phyloP scores from a whole-genome alignment of 2,113 vertebrate species.

The Ranitomeya imitator region DNA sequence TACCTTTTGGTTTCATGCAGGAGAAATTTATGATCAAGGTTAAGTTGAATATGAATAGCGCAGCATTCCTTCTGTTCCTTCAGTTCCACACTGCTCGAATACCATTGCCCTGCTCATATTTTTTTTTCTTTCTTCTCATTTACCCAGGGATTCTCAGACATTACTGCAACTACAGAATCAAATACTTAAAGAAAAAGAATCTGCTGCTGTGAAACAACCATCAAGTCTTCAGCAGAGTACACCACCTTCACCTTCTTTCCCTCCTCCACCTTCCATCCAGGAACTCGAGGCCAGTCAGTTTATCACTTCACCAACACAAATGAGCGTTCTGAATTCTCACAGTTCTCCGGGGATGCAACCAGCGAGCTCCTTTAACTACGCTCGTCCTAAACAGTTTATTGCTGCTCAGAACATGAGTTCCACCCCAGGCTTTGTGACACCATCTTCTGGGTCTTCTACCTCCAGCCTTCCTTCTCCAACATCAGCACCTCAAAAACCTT shows the following conservation, averaged over 20 bases:
- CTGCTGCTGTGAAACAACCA: slow-evolving; percentile 69
- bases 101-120: background rate
- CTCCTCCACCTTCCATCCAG: slow-evolving; percentile 88
- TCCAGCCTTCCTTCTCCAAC: slow-evolving; percentile 88
- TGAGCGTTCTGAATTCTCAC: slow-evolving; percentile 77
- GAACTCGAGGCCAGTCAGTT: slow-evolving; percentile 80
- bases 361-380: slow-evolving; percentile 93
- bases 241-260: slow-evolving; percentile 83
- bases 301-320: slow-evolving; percentile 69
- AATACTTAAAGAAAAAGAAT: slow-evolving; percentile 89
- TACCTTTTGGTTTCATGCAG: background rate
- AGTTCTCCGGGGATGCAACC: slow-evolving; percentile 86
- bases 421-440: slow-evolving; percentile 78
- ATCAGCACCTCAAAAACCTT: slow-evolving; percentile 81
- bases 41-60: background rate
- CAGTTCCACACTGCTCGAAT: background rate
- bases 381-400: slow-evolving; percentile 98
- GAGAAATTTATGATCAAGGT: slow-evolving; percentile 10
- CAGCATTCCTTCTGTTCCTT: slow-evolving; percentile 3
- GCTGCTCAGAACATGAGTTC: slow-evolving; percentile 86
- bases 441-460: slow-evolving; percentile 85
- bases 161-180: slow-evolving; percentile 94
- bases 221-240: slow-evolving; percentile 65
- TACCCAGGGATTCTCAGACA: slow-evolving; percentile 83
- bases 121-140: slow-evolving; percentile 57